A percentile compares a stretch with the other conserved stretches of the same genome.
phyloP scores from a whole-genome alignment of 1,140 invertebrate species.

The Pseudomyrmex dendroicus region DNA sequence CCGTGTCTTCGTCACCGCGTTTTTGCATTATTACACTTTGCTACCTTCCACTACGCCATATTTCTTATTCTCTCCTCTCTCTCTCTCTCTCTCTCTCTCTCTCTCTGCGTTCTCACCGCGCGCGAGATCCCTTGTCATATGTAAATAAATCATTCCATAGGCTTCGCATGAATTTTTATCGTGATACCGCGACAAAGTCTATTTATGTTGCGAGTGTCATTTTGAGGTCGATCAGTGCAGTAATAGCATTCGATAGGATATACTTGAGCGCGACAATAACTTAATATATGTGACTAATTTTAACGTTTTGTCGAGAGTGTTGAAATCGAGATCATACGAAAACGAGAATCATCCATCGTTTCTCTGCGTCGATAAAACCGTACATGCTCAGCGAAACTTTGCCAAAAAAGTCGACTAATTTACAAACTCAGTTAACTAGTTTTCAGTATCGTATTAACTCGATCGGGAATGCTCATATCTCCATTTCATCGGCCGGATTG shows the following conservation, averaged over 20 bases:
- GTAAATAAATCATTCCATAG: slow-evolving; percentile 54
- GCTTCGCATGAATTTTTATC: slow-evolving; percentile 46
- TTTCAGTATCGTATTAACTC: slow-evolving; percentile 72
- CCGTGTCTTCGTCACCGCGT: slow-evolving; percentile 33
- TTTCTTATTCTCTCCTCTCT: slow-evolving; percentile 1
- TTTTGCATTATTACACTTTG: slow-evolving; percentile 68
- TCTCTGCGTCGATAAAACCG: slow-evolving; percentile 8
- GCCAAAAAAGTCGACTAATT: slow-evolving; percentile 29
- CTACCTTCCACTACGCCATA: slow-evolving; percentile 30
- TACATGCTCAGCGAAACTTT: slow-evolving; percentile 32
- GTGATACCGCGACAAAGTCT: slow-evolving; percentile 33
- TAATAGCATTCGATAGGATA: slow-evolving; percentile 18
- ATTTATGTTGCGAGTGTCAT: slow-evolving; percentile 14
- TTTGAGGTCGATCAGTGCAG: slow-evolving; percentile 29
- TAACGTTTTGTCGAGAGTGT: slow-evolving; percentile 34
- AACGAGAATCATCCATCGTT: slow-evolving; percentile 20
- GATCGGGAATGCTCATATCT: slow-evolving; percentile 68
- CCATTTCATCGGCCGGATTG: slow-evolving; percentile 64
- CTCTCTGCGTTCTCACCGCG: not conserved
- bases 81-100: slow-evolving; percentile 6
- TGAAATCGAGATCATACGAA: slow-evolving; percentile 13
- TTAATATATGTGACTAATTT: slow-evolving; percentile 47
- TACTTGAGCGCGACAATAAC: slow-evolving; percentile 20
- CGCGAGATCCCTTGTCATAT: slow-evolving; percentile 1
- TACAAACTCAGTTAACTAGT: slow-evolving; percentile 64